Conservation (phyloP, 2,888 invertebrate genomes). For the Ptychoptera albimana region DNA sequence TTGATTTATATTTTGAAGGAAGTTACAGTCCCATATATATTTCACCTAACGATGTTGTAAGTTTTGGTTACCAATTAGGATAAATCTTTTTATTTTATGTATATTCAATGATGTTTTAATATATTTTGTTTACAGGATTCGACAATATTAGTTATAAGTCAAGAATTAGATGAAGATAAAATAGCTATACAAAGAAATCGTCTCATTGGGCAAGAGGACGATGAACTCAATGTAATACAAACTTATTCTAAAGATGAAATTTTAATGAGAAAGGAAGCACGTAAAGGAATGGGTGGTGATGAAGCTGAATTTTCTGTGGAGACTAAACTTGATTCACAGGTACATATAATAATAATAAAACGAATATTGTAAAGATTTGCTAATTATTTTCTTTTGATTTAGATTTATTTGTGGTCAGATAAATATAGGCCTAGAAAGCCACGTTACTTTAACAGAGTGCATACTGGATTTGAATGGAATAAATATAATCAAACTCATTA, state of each 20-base stretch:
- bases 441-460: conserved; percentile 90
- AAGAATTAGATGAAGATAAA: conserved; percentile 58
- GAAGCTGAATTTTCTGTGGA: conserved; percentile 88
- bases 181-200: conserved; percentile 56
- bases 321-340: conserved; percentile 67
- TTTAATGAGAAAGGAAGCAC: conserved; percentile 62
- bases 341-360: conserved; percentile 18
- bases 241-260: conserved; percentile 34
- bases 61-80: neutral
- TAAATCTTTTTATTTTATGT: neutral
- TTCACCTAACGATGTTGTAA: conserved; percentile 42
- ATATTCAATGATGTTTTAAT: too few species aligned
- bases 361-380: conserved; percentile 38
- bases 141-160: conserved; percentile 59
- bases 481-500: conserved; percentile 99
- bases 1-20: conserved; percentile 59
- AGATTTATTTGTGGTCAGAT: conserved; percentile 63
- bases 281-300: conserved; percentile 69
- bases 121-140: conserved; percentile 23
- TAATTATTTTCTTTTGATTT: too few species aligned
- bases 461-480: conserved; percentile 99
- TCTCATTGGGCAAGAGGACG: conserved; percentile 42
- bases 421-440: conserved; percentile 97
- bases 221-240: conserved; percentile 35
- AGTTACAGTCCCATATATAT: conserved; percentile 71